phyloP scores from a whole-genome alignment of 2,113 vertebrate genomes.

The Hemicordylus capensis region DNA sequence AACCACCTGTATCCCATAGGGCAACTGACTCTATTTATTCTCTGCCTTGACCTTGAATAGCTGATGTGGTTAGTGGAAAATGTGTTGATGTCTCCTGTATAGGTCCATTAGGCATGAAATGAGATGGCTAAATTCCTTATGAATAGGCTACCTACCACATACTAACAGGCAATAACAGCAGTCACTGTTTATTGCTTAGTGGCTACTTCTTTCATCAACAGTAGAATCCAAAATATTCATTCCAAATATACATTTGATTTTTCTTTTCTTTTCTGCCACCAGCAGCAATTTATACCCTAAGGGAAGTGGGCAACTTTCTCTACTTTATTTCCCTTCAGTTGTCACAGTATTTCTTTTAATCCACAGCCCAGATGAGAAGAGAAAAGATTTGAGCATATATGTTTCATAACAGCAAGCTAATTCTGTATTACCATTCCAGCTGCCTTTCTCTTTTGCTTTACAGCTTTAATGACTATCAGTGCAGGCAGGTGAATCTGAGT shows the following conservation, averaged over 20 bases:
- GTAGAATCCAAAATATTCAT: not conserved
- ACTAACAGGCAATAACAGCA: not conserved
- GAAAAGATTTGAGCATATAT: not conserved
- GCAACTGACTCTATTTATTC: not conserved
- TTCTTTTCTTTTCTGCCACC: not conserved
- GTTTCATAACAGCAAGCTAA: not conserved
- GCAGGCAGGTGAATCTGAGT: not conserved
- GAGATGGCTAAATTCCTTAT: not conserved
- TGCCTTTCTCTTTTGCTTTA: too few species aligned
- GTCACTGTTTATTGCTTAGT: not conserved
- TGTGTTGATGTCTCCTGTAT: not conserved
- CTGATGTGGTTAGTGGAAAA: not conserved
- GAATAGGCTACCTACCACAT: not conserved
- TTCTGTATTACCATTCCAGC: too few species aligned
- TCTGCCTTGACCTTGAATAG: not conserved
- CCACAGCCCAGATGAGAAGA: not conserved
- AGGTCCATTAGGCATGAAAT: slow-evolving; percentile 5
- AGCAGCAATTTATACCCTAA: not conserved
- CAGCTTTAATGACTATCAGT: not conserved
- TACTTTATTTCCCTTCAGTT: not conserved
- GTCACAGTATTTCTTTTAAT: not conserved
- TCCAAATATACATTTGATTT: not conserved
- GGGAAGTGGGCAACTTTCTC: not conserved
- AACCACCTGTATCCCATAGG: not conserved
- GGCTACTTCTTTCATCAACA: not conserved